Evolutionary conservation across 2,888 invertebrate genomes (phyloP), one percentile per base, ranked within the genome.

Genomic region (Zootermopsis nevadensis): DNA sequence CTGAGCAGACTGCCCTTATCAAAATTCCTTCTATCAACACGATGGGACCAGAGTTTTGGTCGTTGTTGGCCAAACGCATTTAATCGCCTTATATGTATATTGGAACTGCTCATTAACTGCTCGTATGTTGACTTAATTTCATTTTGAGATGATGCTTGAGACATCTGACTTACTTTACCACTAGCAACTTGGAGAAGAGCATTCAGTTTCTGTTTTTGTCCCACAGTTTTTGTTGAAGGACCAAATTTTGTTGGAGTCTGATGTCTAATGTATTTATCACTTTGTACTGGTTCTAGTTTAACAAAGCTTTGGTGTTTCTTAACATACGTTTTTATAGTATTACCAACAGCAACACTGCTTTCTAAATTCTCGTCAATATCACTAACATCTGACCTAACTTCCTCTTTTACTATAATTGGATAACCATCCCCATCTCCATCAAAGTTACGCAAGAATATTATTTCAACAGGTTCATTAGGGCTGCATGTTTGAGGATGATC

Each of bases 391-490:
- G 15, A 12, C 2, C 24, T 48, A 77, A 53, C 7, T 77, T 48
- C 48, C 15, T 38, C 24, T 8, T 38, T 74, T n/a, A 74, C 15
- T 2, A 74, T 74, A 38, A 79, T 30, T 30, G 79, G 53, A 19
- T 79, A 12, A 8, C 42, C 79, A n/a, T 31, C 79, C 15, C 42
- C 79, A 27, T 53, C 53, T 30, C 55, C 55, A 12, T 31, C 55
- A 42, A 77, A 77, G 24, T 79, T 79, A 24, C n/a, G 55, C n/a
- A 79, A 42, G 8, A 79, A 53, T 22, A 79, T 79, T 30, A 79
- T 42, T 79, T 79, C 55, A 22, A 79, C 79, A 2, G 79, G 79
- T 53, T 53, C 53, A 19, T 53, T 79, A 15, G 53, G n/a, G 24
- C 31, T 31, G 15, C 42, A 12, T 31, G 33, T 8, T 24, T n/a